Conservation (phyloP, 2,797 vertebrate species). For the Phrynocephalus vlangalii region DNA sequence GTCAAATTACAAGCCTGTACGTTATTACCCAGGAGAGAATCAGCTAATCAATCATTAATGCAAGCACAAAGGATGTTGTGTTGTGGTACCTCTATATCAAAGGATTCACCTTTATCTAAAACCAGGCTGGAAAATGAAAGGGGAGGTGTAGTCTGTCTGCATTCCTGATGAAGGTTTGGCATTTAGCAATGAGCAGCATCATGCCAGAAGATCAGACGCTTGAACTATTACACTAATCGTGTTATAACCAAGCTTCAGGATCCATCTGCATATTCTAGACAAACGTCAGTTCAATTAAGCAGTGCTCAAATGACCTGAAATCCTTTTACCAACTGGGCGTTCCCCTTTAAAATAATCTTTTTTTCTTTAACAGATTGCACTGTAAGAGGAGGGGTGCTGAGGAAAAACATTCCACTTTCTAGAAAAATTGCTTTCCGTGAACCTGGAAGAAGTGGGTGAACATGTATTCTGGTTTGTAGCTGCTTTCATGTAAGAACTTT, state of each 20-base stretch:
- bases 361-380: background rate
- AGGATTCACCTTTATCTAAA: background rate
- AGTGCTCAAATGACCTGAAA: background rate
- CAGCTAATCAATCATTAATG: background rate
- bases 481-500: too few species aligned
- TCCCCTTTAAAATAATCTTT: background rate
- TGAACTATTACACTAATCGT: background rate
- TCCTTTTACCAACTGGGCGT: background rate
- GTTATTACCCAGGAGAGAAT: background rate
- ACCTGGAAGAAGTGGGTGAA: too few species aligned
- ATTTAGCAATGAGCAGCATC: background rate
- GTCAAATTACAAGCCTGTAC: background rate
- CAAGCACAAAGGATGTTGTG: background rate
- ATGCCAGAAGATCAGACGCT: background rate
- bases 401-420: background rate
- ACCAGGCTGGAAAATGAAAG: background rate
- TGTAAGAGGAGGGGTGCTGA: background rate
- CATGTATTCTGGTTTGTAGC: too few species aligned
- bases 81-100: background rate
- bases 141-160: background rate
- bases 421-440: background rate
- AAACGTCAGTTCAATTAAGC: background rate
- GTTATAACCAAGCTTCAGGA: background rate
- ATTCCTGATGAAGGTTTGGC: background rate
- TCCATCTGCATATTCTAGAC: background rate